Evolutionary conservation across 2,113 vertebrate genomes (phyloP).

Genomic region (Ageneiosus marmoratus): DNA sequence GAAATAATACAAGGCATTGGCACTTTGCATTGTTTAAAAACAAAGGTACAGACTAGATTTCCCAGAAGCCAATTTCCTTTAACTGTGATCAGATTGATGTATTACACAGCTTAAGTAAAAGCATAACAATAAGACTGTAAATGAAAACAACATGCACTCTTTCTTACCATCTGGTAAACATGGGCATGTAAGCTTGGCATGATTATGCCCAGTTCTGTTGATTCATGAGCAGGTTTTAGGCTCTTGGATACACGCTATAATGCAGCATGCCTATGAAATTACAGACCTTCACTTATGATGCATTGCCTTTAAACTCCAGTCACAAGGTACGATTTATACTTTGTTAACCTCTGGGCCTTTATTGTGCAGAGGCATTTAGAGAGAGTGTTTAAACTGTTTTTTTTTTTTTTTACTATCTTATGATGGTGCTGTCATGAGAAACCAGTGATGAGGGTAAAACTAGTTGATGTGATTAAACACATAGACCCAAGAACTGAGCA

Average conservation of each 20-base stretch:
- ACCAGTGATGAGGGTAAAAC: slow-evolving; percentile 35
- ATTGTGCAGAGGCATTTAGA: background rate
- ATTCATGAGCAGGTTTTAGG: slow-evolving; percentile 30
- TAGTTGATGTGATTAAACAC: slow-evolving; percentile 49
- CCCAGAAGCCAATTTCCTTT: background rate
- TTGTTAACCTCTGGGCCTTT: background rate
- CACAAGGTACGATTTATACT: background rate
- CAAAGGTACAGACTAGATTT: background rate
- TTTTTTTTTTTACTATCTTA: background rate
- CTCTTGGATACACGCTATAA: slow-evolving; percentile 11
- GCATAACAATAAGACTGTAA: slow-evolving; percentile 33
- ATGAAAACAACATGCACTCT: slow-evolving; percentile 31
- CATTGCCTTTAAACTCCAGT: background rate
- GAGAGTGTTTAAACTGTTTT: background rate
- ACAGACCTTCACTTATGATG: background rate
- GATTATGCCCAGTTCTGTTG: slow-evolving; percentile 37
- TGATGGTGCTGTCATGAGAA: slow-evolving; percentile 43
- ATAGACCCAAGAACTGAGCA: slow-evolving; percentile 19
- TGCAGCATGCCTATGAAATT: background rate
- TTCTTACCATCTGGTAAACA: slow-evolving; percentile 47
- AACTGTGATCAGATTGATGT: slow-evolving; percentile 10
- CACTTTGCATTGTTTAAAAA: background rate
- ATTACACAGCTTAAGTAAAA: slow-evolving; percentile 1
- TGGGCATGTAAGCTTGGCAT: slow-evolving; percentile 4
- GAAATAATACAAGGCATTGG: background rate